Evolutionary conservation across 1,140 invertebrate genomes (phyloP), one percentile per base, ranked within the genome.

Genomic region (Heterodera schachtii): DNA sequence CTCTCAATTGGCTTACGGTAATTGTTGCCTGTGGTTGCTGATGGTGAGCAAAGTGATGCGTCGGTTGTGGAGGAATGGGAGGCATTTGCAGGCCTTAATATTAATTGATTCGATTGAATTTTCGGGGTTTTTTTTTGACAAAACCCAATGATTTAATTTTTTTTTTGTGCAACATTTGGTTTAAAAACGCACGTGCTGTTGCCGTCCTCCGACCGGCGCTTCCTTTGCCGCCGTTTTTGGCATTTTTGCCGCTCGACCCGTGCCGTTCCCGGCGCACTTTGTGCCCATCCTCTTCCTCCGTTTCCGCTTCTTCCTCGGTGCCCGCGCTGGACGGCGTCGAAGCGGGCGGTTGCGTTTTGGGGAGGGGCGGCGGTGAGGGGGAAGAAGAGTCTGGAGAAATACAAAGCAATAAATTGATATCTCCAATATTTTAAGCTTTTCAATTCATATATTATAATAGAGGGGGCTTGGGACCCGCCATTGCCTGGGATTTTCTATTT

Each of bases 331-430:
- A 71, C 8, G 69, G 69, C 1, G 69, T 49, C 2, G 81, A 78
- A 46, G 79, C 84, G 46, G 83, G 83, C 6, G 84, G 83, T 31
- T 83, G 83, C 31, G 66, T 70, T 46, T 84, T 41, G 11, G 83
- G 83, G 1, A 85, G 31, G 4, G 83, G 83, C 43, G 83, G 83
- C 9, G 84, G 84, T 43, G 52, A 57, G n/a, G 52, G 52, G 13
- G 67, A 41, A 82, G 73, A 9, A 82, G 73, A 9, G 2, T 66
- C 46, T 67, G 19, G 16, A 71, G 79, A 79, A 8, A 13, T 47
- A 31, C n/a, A 75, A 71, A 49, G 31, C 31, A 31, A 84, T 66
- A 64, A 3, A 60, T 60, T 46, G 31, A 57, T 41, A 43, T 66
- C 13, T 83, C 31, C n/a, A 81, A 21, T 43, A 31, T 31, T 31